These are phyloP conservation scores for Eublepharis macularius DNA, from an alignment of 2,113 vertebrate genomes.

Conservation along the genomic window DNA sequence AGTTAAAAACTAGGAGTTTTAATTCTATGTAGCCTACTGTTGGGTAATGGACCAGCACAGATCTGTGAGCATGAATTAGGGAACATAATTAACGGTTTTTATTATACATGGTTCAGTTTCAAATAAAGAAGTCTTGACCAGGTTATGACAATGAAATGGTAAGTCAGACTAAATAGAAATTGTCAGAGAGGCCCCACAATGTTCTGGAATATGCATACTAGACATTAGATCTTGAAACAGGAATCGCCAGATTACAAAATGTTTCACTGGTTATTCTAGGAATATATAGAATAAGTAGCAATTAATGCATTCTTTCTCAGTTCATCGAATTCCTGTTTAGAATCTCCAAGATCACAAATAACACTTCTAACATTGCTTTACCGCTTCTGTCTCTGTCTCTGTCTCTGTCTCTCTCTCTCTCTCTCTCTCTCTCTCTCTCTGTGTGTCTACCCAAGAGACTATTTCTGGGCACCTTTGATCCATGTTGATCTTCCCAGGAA, in stretches of 20 bases:
- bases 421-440: too few species aligned
- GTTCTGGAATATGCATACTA: background rate
- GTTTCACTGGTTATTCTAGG: background rate
- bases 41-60: background rate
- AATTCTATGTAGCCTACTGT: background rate
- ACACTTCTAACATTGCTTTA: constrained; percentile 44
- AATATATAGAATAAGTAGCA: background rate
- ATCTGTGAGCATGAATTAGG: background rate
- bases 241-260: background rate
- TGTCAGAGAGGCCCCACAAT: background rate
- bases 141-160: background rate
- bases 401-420: too few species aligned
- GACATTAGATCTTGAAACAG: background rate
- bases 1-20: background rate
- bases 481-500: constrained; percentile 45
- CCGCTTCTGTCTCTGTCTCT: too few species aligned
- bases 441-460: background rate
- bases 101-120: background rate
- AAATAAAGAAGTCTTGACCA: background rate
- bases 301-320: constrained; percentile 37
- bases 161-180: background rate
- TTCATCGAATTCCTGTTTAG: background rate
- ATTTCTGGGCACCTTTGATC: background rate
- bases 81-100: background rate
- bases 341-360: constrained; percentile 33